Evolutionary conservation across 1,140 invertebrate species (phyloP), one percentile per base, ranked within the genome.

Genomic region (Glomeris maerens): DNA sequence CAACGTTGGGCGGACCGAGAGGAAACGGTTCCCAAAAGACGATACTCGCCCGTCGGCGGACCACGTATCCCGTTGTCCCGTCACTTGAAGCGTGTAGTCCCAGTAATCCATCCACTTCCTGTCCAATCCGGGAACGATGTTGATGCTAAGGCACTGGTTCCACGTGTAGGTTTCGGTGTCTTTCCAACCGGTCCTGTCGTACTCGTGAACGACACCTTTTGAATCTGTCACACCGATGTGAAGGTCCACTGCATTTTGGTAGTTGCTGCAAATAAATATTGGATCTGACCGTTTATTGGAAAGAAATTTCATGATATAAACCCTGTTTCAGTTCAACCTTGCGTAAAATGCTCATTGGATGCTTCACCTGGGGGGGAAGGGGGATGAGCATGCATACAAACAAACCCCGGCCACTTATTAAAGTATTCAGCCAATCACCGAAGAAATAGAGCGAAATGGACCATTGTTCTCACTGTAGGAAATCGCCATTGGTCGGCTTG

Each of bases 161-260:
- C 81, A 84, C 60, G 72, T 63, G 62, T 64, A 61, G 62, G 71
- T 69, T 62, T 62, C 50, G 38, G 72, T 72, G 53, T 57, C 64
- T 54, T 67, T 71, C 13, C 85, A 69, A 22, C 84, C 84, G 57
- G 78, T 67, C 56, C 73, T 74, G 72, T 84, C 81, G 66, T 81
- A 86, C 68, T 85, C 83, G 50, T 82, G 75, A 20, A 85, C 79
- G 61, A 70, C 71, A 44, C 59, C 81, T 52, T 71, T 71, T 45
- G 80, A 83, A 58, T 78, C 80, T 40, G 82, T 85, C 49, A 87
- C 75, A 38, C 82, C 83, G 65, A 86, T 85, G 64, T 87, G 83
- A 44, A 87, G 73, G 71, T 85, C 80, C 64, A 78, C 78, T 38
- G 77, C 77, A 66, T 83, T 80, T 61, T 76, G 77, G 65, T 84